phyloP scores from a whole-genome alignment of 53 echinoderm and acorn worm species.

The Mesocentrotus franciscanus region DNA sequence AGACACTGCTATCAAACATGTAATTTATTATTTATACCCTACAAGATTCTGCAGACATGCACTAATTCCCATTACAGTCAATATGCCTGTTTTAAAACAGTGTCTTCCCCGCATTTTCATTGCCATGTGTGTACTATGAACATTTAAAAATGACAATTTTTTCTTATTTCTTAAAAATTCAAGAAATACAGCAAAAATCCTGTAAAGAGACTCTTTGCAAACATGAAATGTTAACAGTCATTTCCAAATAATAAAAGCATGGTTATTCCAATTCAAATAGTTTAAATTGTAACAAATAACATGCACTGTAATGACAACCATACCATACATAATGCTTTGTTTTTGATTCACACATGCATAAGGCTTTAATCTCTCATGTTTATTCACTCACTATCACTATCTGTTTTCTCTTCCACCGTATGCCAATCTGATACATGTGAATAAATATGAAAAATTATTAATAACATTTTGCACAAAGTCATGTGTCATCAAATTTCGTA shows the following conservation, averaged over 20 bases:
- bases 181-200: not conserved
- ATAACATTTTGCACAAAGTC: not conserved
- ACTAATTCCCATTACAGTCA: not conserved
- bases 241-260: conserved; percentile 6
- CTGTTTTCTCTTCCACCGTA: conserved; percentile 64
- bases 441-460: conserved; percentile 47
- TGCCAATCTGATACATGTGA: conserved; percentile 60
- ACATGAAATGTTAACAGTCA: not conserved
- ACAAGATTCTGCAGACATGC: not conserved
- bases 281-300: not conserved
- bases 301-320: conserved; percentile 3
- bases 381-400: conserved; percentile 60
- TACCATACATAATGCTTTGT: conserved; percentile 40
- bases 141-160: not conserved
- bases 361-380: not conserved
- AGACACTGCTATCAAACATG: not conserved
- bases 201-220: not conserved
- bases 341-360: conserved; percentile 45
- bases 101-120: not conserved
- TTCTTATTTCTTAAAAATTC: not conserved
- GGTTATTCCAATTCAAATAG: not conserved
- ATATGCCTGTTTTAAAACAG: not conserved
- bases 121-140: not conserved
- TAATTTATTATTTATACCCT: not conserved
- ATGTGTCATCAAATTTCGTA: not conserved